A percentile compares a stretch with the other conserved stretches of the same genome.
These are phyloP conservation scores for Bimastos eiseni DNA, from an alignment of 2,888 invertebrate species.

Conservation along the genomic window DNA sequence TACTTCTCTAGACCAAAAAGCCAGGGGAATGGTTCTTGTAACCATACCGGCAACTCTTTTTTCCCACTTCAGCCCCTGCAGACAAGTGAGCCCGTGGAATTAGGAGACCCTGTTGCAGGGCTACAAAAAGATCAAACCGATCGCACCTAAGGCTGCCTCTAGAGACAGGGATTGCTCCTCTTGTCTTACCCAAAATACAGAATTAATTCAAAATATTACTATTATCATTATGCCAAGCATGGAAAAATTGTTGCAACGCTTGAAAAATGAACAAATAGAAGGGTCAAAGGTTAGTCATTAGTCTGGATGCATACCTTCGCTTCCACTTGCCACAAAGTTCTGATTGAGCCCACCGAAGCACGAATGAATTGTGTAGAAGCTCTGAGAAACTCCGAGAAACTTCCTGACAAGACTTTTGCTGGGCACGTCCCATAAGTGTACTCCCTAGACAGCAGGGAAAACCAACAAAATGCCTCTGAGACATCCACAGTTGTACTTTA, in stretches of 20 bases:
- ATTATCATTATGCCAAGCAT: background rate
- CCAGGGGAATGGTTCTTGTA: too few species aligned
- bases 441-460: constrained; percentile 68
- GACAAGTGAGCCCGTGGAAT: too few species aligned
- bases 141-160: too few species aligned
- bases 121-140: too few species aligned
- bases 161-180: too few species aligned
- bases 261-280: background rate
- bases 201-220: background rate
- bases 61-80: too few species aligned
- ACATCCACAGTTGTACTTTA: background rate
- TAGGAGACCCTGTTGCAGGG: too few species aligned
- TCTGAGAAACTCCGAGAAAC: constrained; percentile 94
- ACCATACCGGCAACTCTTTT: too few species aligned
- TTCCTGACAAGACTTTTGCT: constrained; percentile 84
- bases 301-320: constrained; percentile 73
- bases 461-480: background rate
- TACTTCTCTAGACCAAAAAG: too few species aligned
- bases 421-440: constrained; percentile 92
- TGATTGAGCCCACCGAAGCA: constrained; percentile 96
- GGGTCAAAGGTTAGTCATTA: background rate
- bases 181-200: background rate
- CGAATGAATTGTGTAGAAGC: constrained; percentile 95
- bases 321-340: constrained; percentile 95
- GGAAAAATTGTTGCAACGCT: background rate